These are phyloP conservation scores for Hippocampus barbouri DNA, from an alignment of 2,113 vertebrate species.

Conservation along the genomic window DNA sequence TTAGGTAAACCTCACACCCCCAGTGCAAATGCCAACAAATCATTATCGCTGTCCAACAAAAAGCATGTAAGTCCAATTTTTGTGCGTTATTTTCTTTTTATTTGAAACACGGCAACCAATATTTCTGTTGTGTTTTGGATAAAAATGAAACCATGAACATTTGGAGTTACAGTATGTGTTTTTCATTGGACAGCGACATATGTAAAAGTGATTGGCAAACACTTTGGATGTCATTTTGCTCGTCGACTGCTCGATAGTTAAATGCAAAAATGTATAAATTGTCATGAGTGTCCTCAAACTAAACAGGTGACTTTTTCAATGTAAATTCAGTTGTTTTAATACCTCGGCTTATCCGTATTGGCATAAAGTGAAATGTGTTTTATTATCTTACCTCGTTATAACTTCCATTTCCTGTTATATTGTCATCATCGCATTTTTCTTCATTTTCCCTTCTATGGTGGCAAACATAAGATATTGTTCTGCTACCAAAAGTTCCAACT, in stretches of 20 bases:
- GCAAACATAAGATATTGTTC: constrained; percentile 7
- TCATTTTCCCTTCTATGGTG: background rate
- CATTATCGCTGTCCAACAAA: constrained; percentile 29
- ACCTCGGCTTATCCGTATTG: no score
- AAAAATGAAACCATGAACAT: background rate
- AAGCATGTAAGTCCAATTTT: constrained; percentile 1
- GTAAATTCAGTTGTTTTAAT: background rate
- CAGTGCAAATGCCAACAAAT: constrained; percentile 7
- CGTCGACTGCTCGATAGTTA: background rate
- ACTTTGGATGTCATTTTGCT: background rate
- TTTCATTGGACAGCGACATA: constrained; percentile 32
- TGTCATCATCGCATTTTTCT: background rate
- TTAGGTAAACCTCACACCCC: constrained; percentile 75
- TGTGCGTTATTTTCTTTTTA: background rate
- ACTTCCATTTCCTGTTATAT: background rate
- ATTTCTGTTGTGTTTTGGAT: background rate
- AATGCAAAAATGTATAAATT: background rate
- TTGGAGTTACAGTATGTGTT: background rate
- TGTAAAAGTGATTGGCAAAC: background rate
- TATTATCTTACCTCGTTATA: background rate
- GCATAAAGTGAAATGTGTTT: background rate
- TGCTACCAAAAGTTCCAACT: constrained; percentile 42
- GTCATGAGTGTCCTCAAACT: background rate
- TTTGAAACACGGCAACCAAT: background rate
- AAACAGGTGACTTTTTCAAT: background rate